Evolutionary conservation across 2,888 invertebrate species (phyloP), one percentile per base, ranked within the genome.

Genomic region (Drosophila phalerata): DNA sequence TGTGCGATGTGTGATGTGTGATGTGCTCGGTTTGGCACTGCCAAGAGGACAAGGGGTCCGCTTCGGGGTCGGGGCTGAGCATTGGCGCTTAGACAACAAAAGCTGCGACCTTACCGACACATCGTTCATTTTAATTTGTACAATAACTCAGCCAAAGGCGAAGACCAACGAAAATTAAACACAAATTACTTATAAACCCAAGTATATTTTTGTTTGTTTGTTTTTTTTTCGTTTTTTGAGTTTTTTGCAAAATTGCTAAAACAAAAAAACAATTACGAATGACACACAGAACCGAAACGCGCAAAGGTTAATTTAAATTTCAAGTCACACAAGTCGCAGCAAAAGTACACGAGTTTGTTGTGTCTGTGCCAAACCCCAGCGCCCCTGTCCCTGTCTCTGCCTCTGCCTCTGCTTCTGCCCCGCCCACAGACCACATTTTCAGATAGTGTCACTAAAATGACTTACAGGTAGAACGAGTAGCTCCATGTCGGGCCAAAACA

Each of bases 41-140:
- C 43, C 34, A 40, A 15, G 45, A 51, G 30, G 61, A 25, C 25
- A 47, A 15, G 45, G 56, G 37, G 61, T 34, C 15, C 4, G 32
- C 42, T 32, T 11, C 28, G 52, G 34, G 52, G 62, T 22, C 38
- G 38, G 56, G 30, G 56, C 38, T 45, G 40, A 43, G 42, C 73
- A 53, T 72, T 82, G 84, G 81, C 80, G 83, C 80, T 73, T 72
- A 76, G 64, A 86, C 81, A 73, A 88, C 77, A 86, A 84, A 76
- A 84, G 79, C 69, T 34, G 61, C 81, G 77, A 83, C 79, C 80
- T 81, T 74, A 66, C 78, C 85, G 88, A 89, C 90, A 90, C 87
- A 89, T 90, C 87, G 90, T 89, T 90, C 85, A 87, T 90, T 90
- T 90, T 90, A 90, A 89, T 90, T 90, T 90, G 73, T 66, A 73